Base-by-base conservation (phyloP, 2,797 vertebrate genomes). In the Hafferia zeledoni region DNA sequence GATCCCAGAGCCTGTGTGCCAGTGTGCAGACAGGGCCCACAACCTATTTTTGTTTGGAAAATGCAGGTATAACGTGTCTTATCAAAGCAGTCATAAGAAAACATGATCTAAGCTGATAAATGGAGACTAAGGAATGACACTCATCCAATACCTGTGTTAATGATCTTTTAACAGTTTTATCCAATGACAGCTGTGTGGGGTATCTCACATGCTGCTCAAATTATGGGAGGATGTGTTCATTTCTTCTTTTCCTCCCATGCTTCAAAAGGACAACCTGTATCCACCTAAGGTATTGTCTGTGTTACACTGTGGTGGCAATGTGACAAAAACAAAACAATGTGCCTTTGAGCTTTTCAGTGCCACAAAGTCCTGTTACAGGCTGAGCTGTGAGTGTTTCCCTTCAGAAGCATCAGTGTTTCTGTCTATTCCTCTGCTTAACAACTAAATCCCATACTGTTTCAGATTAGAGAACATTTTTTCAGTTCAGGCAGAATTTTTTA, bases 181-280 rank as follows among this genome's bases (percentile, higher is more conserved):
- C 19, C 35, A 17, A 15, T 15, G 37, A n/a, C 18, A 59, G 24
- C 39, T 53, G 11, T 0, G 0, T 9, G 67, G 43, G 1, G 1
- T 60, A 13, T 46, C 27, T 65, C 49, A 50, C 11, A 23, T 1
- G 4, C 52, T 43, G 19, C 24, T 74, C 1, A 2, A 74, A 60
- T 5, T 41, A 15, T 1, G 1, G 18, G 8, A 81, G 10, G 5
- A 16, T 27, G 10, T 0, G 0, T 69, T 49, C 11, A 3, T 37
- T 75, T 83, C 44, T 76, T 46, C n/a, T 77, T 83, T 50, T 68
- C 41, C 19, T 75, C 27, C 41, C 22, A 13, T 27, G 24, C 5
- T 64, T 53, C 68, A 49, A 8, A 91, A 77, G 12, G 10, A 49
- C 9, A 44, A 20, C 25, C 4, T 5, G 35, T 37, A 12, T n/a